Conservation (phyloP, 2,113 vertebrate genomes). For the Colinus virginianus region DNA sequence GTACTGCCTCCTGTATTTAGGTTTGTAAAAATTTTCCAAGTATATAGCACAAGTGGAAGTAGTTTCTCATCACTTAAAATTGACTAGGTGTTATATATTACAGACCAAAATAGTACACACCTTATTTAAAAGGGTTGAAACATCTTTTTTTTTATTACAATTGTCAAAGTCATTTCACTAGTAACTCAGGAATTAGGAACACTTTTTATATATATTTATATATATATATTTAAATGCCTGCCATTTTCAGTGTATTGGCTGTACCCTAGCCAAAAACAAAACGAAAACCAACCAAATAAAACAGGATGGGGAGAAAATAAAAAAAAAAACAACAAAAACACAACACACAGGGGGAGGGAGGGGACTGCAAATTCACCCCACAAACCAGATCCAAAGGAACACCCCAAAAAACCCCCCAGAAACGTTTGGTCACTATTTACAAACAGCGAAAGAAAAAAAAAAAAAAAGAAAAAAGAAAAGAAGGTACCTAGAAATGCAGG, state of each 20-base stretch:
- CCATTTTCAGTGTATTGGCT: constrained; percentile 78
- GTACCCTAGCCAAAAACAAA: not conserved
- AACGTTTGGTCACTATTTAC: constrained; percentile 94
- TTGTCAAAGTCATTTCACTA: constrained; percentile 82
- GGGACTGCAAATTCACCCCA: constrained; percentile 3
- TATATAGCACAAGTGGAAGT: constrained; percentile 68
- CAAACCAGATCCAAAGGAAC: constrained; percentile 23
- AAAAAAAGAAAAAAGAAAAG: too few species aligned
- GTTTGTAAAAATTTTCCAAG: constrained; percentile 72
- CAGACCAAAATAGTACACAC: constrained; percentile 83
- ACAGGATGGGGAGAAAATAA: not conserved
- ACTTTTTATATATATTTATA: constrained; percentile 62
- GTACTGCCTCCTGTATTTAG: constrained; percentile 53
- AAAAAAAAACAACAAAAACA: constrained; percentile 23
- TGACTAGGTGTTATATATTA: constrained; percentile 72
- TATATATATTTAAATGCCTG: constrained; percentile 79
- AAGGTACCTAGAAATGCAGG: constrained; percentile 83
- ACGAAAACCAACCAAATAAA: not conserved
- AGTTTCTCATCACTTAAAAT: constrained; percentile 64
- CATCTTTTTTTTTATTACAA: constrained; percentile 81
- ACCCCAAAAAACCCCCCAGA: constrained; percentile 47
- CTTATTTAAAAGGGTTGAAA: constrained; percentile 77
- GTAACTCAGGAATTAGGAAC: constrained; percentile 77
- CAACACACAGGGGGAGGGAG: not conserved
- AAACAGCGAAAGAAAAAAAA: constrained; percentile 80